phyloP scores from a whole-genome alignment of 2,888 invertebrate species.

The Orthosia gracilis region DNA sequence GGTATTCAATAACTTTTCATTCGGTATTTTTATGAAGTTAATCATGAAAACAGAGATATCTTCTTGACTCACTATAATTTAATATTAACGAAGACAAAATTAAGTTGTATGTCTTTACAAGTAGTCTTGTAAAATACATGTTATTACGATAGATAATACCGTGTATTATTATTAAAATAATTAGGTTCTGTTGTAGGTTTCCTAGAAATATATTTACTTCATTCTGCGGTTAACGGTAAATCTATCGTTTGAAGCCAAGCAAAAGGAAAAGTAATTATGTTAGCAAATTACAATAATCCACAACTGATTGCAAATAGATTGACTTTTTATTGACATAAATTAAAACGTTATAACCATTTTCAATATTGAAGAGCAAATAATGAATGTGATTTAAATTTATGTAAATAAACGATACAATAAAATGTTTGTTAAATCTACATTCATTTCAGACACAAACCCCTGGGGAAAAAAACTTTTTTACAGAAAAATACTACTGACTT shows the following conservation, averaged over 20 bases:
- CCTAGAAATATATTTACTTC: constrained; percentile 27
- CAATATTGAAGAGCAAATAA: not conserved
- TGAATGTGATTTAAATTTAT: not conserved
- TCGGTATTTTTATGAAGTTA: constrained; percentile 44
- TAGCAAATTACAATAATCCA: constrained; percentile 23
- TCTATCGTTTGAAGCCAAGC: constrained; percentile 13
- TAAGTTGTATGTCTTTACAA: not conserved
- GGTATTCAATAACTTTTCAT: constrained; percentile 57
- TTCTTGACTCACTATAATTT: constrained; percentile 29
- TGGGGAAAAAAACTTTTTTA: too few relatives aligned
- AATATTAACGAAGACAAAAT: constrained; percentile 30
- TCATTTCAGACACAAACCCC: not conserved
- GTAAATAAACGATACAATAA: not conserved
- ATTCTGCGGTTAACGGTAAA: constrained; percentile 26
- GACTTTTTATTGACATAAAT: constrained; percentile 1
- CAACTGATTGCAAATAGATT: constrained; percentile 15
- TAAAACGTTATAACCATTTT: not conserved
- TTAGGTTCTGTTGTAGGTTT: constrained; percentile 21
- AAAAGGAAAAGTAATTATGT: constrained; percentile 19
- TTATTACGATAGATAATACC: too few relatives aligned
- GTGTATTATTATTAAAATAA: not conserved
- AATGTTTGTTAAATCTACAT: not conserved
- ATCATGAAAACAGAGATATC: constrained; percentile 44
- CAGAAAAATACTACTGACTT: too few relatives aligned
- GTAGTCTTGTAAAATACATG: constrained; percentile 4